Evolutionary conservation across 2,888 invertebrate species (phyloP).

Genomic region (Oegoconia quadripuncta): DNA sequence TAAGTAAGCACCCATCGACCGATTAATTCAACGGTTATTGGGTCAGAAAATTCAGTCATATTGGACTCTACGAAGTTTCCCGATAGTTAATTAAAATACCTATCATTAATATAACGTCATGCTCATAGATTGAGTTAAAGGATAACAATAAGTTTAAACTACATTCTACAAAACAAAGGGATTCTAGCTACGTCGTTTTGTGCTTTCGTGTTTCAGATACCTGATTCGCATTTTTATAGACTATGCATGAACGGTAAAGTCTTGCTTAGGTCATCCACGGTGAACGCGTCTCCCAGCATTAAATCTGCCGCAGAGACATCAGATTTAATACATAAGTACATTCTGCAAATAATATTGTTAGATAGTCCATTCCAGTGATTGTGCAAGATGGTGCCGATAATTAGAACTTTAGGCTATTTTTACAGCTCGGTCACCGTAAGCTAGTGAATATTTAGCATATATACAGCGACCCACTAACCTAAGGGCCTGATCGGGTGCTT

Average conservation of each 20-base stretch:
- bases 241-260: slow-evolving; percentile 73
- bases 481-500: slow-evolving; percentile 94
- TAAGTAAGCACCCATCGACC: too few relatives aligned
- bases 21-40: too few relatives aligned
- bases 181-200: slow-evolving; percentile 1
- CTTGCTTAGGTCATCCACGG: slow-evolving; percentile 70
- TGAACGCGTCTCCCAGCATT: slow-evolving; percentile 69
- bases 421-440: slow-evolving; percentile 52
- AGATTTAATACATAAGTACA: not conserved
- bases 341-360: not conserved
- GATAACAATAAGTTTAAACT: not conserved
- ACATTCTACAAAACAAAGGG: slow-evolving; percentile 3
- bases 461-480: slow-evolving; percentile 84
- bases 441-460: slow-evolving; percentile 35
- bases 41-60: too few relatives aligned
- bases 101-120: not conserved
- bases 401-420: slow-evolving; percentile 33
- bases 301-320: slow-evolving; percentile 62
- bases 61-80: too few relatives aligned
- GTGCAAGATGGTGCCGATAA: slow-evolving; percentile 1
- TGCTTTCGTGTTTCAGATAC: slow-evolving; percentile 36
- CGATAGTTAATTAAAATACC: not conserved
- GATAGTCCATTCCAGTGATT: not conserved
- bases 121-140: not conserved
- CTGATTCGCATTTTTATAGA: slow-evolving; percentile 62